Evolutionary conservation across 2,113 vertebrate genomes (phyloP).

Genomic region (Atlantisia rogersi): DNA sequence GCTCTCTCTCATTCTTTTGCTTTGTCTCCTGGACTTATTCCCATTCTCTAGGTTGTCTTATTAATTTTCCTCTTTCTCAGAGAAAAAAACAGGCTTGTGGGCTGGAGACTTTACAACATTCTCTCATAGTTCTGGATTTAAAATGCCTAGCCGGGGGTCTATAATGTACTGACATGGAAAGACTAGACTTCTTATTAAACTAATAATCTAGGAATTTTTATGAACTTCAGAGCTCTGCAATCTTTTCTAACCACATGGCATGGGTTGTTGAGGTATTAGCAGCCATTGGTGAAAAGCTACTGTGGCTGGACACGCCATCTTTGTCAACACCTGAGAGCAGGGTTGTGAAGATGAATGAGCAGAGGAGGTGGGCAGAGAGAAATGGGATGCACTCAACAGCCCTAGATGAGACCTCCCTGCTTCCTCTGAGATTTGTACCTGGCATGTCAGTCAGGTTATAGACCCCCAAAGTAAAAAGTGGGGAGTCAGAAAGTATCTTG

Average conservation of each 20-base stretch:
- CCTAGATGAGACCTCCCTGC: background rate
- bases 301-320: background rate
- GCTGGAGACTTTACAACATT: slow-evolving; percentile 50
- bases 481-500: background rate
- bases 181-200: slow-evolving; percentile 36
- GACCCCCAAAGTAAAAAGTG: rapidly evolving
- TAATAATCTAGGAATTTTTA: slow-evolving; percentile 50
- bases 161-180: slow-evolving; percentile 9
- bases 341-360: background rate
- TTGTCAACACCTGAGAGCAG: background rate
- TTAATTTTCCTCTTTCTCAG: slow-evolving; percentile 47
- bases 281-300: background rate
- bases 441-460: background rate
- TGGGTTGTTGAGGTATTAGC: background rate
- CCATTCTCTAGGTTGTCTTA: slow-evolving; percentile 32
- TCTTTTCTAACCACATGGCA: slow-evolving; percentile 5
- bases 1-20: background rate
- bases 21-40: slow-evolving; percentile 38
- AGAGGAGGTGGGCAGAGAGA: background rate
- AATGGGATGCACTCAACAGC: background rate
- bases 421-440: background rate
- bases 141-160: background rate
- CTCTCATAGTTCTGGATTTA: slow-evolving; percentile 18
- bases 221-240: slow-evolving; percentile 25
- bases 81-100: background rate